Evolutionary conservation across 2,888 invertebrate genomes (phyloP), one percentile per base, ranked within the genome.

Genomic region (Drosophila peninsularis): DNA sequence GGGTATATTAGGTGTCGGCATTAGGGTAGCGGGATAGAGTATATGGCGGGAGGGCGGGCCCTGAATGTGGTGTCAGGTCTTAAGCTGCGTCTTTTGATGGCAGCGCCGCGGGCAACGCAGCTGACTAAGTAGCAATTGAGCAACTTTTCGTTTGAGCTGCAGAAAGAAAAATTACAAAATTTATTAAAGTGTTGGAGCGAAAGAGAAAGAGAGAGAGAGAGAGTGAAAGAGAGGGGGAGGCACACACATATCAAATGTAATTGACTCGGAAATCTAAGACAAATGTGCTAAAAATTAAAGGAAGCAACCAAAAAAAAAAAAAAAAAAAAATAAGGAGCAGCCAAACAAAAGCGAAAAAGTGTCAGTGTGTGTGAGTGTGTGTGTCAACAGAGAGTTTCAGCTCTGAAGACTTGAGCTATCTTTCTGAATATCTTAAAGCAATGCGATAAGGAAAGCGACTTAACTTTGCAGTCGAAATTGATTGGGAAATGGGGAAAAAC

Each of bases 241-340:
- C 7, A 19, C n/a, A 68, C 80, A 62, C 69, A 75, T 73, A 71
- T 79, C 72, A 84, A 73, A 79, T 87, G 79, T 87, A 87, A 83
- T 87, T 83, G 88, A 87, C 82, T 79, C 79, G 85, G 82, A 81
- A 87, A 79, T 87, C 70, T 74, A 71, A 78, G 82, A 79, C 73
- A 87, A 81, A 83, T 87, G 76, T 79, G 77, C 61, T 62, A 58
- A 75, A 82, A 78, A 61, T 55, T 41, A 49, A 19, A 34, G 36
- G 36, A 47, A 21, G 39, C 27, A 53, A 24, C 14, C 24, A 30
- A 45, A 47, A 36, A 27, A 45, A 30, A 45, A 5, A 41, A 39
- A 41, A 17, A 5, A 9, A 3, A 41, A 21, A 6, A 42, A 42
- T 1, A 21, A 14, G 49, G n/a, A 27, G 34, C 54, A 60, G 49